phyloP scores from a whole-genome alignment of 2,113 vertebrate genomes.

The Gasterosteus aculeatus region DNA sequence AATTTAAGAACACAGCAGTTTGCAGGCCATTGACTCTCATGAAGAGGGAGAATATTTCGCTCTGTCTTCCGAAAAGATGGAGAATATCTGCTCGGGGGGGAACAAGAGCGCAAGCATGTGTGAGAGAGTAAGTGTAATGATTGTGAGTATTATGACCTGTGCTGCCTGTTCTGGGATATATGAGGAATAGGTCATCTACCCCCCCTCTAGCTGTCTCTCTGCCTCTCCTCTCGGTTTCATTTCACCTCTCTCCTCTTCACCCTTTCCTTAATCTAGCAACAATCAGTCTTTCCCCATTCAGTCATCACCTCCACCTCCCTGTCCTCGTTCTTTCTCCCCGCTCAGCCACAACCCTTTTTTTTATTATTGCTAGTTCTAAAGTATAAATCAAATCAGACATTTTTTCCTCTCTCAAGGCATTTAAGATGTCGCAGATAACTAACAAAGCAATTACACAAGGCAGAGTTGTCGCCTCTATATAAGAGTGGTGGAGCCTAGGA shows the following conservation, averaged over 20 bases:
- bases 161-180: conserved; percentile 35
- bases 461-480: conserved; percentile 46
- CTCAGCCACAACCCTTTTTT: conserved; percentile 31
- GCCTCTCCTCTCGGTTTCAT: conserved; percentile 25
- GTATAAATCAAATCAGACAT: conserved; percentile 36
- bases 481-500: conserved; percentile 49
- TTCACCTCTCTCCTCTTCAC: conserved; percentile 19
- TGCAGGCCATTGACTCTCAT: conserved; percentile 46
- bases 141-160: conserved; percentile 41
- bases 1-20: conserved; percentile 62
- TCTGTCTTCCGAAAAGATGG: conserved; percentile 39
- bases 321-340: conserved; percentile 7
- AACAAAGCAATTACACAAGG: conserved; percentile 71
- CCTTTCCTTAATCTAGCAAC: conserved; percentile 3
- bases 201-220: conserved; percentile 7
- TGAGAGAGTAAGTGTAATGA: conserved; percentile 33
- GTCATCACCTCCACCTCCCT: background rate
- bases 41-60: conserved; percentile 33
- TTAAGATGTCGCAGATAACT: conserved; percentile 59
- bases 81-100: conserved; percentile 21
- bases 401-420: conserved; percentile 55
- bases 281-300: conserved; percentile 6
- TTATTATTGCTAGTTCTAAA: conserved; percentile 27
- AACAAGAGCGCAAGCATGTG: background rate
- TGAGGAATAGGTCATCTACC: conserved; percentile 38